Evolutionary conservation across 2,797 vertebrate species (phyloP).

Genomic region (Pseudochaenichthys georgianus): DNA sequence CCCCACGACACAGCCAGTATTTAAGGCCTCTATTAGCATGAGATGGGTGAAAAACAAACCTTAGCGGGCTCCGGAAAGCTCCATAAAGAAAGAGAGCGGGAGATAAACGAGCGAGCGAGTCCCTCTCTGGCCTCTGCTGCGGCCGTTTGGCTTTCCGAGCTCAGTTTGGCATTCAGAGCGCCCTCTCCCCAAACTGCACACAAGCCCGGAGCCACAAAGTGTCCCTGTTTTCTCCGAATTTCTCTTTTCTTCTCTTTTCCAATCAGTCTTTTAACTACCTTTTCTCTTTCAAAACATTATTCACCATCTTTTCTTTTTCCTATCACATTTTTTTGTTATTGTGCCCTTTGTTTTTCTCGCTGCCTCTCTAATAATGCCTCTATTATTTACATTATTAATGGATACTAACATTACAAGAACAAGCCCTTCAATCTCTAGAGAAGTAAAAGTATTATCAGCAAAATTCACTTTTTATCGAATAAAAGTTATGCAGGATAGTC

Average conservation of each 20-base stretch:
- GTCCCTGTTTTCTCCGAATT: slow-evolving; percentile 23
- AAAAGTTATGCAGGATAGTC: not conserved
- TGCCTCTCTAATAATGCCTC: not conserved
- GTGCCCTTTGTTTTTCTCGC: not conserved
- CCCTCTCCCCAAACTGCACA: slow-evolving; percentile 59
- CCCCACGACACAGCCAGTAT: slow-evolving; percentile 30
- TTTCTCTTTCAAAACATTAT: not conserved
- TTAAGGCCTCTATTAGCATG: slow-evolving; percentile 74
- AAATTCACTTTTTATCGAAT: not conserved
- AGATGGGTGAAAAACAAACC: slow-evolving; percentile 80
- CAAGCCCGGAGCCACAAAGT: slow-evolving; percentile 32
- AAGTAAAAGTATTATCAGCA: not conserved
- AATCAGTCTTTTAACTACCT: not conserved
- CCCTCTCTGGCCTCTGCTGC: slow-evolving; percentile 57
- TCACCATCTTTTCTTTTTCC: slow-evolving; percentile 2
- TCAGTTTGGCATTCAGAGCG: slow-evolving; percentile 80
- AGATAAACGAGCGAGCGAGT: slow-evolving; percentile 63
- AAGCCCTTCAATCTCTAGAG: not conserved
- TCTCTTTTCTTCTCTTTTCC: slow-evolving; percentile 5
- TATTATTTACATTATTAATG: too few species aligned
- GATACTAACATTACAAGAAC: not conserved
- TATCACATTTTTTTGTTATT: not conserved
- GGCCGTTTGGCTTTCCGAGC: slow-evolving; percentile 59
- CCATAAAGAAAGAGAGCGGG: slow-evolving; percentile 59
- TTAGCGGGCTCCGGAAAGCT: slow-evolving; percentile 75